Base-by-base conservation (phyloP, 2,797 vertebrate species). In the Acanthiza pusilla region DNA sequence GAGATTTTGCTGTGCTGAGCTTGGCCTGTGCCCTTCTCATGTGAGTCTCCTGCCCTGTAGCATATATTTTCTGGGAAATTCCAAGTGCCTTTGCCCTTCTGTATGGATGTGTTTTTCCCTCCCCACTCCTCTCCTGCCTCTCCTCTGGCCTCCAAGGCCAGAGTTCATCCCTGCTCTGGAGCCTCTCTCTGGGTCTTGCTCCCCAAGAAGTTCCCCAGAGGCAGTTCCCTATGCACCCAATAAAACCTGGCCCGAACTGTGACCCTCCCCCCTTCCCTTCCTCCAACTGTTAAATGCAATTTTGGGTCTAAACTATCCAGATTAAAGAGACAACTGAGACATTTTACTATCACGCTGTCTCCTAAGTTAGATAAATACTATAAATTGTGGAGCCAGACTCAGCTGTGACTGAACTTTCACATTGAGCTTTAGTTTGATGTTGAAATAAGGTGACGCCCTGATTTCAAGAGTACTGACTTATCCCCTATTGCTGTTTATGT, bases 391-490 rank as follows among this genome's bases (percentile, higher is more conserved):
- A 63, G 85, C 60, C 80, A 89, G 83, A 43, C 75, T 85, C 85
- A 66, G 45, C 88, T 82, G 63, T 80, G 63, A 48, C 63, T 86
- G 96, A 96, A 94, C 91, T 94, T 94, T 96, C 77, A 80, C 91
- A 89, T 87, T 63, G 54, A 79, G 57, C 71, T 90, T 84, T 57
- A 67, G 83, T 85, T 73, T 79, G 85, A 82, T 96, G 96, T 94
- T 91, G 94, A 95, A 95, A 97, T 94, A 91, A 85, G 74, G 89
- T 91, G 83, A 72, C 89, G 94, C 60, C 32, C 63, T 0, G 2
- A 89, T 92, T 94, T 93, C 88, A 90, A 90, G 65, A 91, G 61
- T 61, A 27, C 73, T 96, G 95, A 90, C 92, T 96, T 96, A 71
- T 95, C 45, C 93, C 91, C 91, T 85, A 12, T 29, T 93, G 50